Base-by-base conservation (phyloP, 2,113 vertebrate genomes). In the Mastomys natalensis region DNA sequence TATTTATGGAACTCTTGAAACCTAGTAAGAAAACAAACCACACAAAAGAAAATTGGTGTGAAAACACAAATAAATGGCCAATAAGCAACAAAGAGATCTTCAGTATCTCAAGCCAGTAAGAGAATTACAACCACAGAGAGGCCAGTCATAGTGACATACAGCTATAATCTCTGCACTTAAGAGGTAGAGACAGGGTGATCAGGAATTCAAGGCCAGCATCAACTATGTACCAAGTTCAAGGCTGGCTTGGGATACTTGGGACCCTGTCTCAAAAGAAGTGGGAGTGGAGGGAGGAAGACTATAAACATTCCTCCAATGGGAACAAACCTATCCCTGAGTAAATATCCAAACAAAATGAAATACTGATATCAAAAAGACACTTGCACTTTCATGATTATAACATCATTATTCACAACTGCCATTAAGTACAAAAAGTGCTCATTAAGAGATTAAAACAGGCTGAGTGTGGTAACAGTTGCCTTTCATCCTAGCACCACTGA, bases 1-100 rank as follows among this genome's bases (percentile, higher is more conserved):
- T 58, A 68, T 45, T 77, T 51, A 45, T 60, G n/a, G 43, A 91
- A 95, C 80, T 51, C 66, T 81, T 43, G 91, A 87, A 81, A 53
- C 6, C 58, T 66, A 87, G n/a, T 68, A 87, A 53, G 34, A 81
- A 87, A 19, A 80, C n/a, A 68, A 43, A 73, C 10, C 19, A 95
- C 4, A 80, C 10, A 81, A 55, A 81, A 55, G 37, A 89, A 85
- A 87, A 51, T 24, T 68, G 62, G 16, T 66, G 43, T 86, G 37
- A 48, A 78, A 16, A 95, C 66, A 51, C 34, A 48, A 81, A 78
- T 64, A 78, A 58, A 78, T 45, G 13, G 26, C 26, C 51, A 80
- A 43, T 11, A 95, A 78, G n/a, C 72, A 78, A 34, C 37, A 51
- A 43, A n/a, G 68, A 95, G 58, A 70, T 78, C 48, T 73, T 84